Evolutionary conservation across 2,888 invertebrate genomes (phyloP).

Genomic region (Hydrotaea diabolus): DNA sequence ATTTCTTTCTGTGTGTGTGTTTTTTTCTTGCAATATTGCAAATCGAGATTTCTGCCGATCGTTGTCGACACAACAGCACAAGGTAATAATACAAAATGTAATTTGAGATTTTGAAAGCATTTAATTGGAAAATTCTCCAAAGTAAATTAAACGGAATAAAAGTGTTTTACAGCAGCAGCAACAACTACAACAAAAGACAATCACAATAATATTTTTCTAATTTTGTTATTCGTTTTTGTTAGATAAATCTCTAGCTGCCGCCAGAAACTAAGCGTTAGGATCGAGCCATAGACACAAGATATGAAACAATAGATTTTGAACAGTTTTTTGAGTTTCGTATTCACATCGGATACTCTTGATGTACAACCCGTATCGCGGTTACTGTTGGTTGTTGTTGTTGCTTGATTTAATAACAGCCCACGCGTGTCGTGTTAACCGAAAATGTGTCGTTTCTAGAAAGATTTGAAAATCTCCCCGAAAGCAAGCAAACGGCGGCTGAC

Average conservation of each 20-base stretch:
- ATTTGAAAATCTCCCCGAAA: conserved; percentile 4
- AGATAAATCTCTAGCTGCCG: not conserved
- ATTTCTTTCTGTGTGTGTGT: conserved; percentile 9
- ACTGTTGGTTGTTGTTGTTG: not conserved
- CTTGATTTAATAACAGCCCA: not conserved
- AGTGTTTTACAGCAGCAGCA: not conserved
- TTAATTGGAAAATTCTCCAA: conserved; percentile 40
- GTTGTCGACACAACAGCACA: not conserved
- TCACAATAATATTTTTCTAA: not conserved
- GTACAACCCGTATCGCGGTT: not conserved
- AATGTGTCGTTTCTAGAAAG: not conserved
- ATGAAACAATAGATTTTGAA: not conserved
- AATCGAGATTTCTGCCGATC: conserved; percentile 1
- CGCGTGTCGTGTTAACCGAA: not conserved
- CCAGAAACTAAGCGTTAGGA: not conserved
- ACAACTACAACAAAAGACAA: not conserved
- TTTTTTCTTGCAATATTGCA: not conserved
- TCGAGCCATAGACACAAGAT: not conserved
- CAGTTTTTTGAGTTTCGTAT: not conserved
- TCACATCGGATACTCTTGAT: not conserved
- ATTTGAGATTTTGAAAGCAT: conserved; percentile 19
- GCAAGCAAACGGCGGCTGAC: not conserved
- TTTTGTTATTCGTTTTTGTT: not conserved
- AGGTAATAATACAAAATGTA: not conserved
- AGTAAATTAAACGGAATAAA: conserved; percentile 4